phyloP scores from a whole-genome alignment of 2,113 vertebrate species.

The Motacilla alba region DNA sequence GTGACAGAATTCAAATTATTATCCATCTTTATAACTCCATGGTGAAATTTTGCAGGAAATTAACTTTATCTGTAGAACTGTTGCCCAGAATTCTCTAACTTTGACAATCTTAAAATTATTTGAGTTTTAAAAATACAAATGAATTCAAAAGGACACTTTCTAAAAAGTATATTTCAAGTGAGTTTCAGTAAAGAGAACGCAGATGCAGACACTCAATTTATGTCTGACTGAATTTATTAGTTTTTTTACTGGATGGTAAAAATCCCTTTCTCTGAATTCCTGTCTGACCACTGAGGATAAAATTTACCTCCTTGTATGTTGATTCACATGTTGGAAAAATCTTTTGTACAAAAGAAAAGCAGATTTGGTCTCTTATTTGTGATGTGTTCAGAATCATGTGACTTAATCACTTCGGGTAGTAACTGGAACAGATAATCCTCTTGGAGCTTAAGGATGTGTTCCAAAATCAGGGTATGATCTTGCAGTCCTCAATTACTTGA shows the following conservation, averaged over 20 bases:
- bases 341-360: not conserved
- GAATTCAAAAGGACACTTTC: not conserved
- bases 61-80: not conserved
- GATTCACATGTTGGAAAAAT: not conserved
- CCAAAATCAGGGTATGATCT: constrained; percentile 20
- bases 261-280: not conserved
- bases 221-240: not conserved
- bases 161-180: not conserved
- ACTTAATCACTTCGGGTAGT: constrained; percentile 39
- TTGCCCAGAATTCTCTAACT: not conserved
- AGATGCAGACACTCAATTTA: not conserved
- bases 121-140: not conserved
- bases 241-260: not conserved
- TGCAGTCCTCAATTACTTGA: not conserved
- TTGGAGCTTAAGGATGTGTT: constrained; percentile 23
- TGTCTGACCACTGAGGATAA: not conserved
- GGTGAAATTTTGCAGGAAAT: not conserved
- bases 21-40: not conserved
- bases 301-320: not conserved
- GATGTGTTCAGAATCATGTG: constrained; percentile 1
- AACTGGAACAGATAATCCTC: constrained; percentile 42
- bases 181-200: not conserved
- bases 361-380: constrained; percentile 27
- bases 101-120: not conserved
- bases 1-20: not conserved